Base-by-base conservation (phyloP, 2,113 vertebrate species). In the Malurus alboscapulatus region DNA sequence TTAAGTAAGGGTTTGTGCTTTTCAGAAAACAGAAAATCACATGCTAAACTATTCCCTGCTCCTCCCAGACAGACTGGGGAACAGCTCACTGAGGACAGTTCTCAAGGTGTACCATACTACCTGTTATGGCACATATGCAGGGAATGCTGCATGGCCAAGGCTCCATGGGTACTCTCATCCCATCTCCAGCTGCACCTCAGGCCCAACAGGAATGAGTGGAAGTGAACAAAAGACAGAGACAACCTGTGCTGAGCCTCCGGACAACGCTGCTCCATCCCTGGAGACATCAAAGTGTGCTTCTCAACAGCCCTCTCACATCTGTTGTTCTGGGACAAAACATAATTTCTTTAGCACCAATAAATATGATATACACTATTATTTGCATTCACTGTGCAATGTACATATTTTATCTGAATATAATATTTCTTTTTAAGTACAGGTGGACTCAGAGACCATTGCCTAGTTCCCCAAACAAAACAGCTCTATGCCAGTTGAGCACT, bases 111-210 rank as follows among this genome's bases (percentile, higher is more conserved):
- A 38, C 5, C 2, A 1, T 17, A 6, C 22, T 9, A 9, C 24
- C 22, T 51, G 10, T 12, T 91, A 42, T 34, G 44, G 32, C 19
- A 8, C 0, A 0, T 1, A 1, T 15, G 9, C 26, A 50, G 22
- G 14, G 27, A 36, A 50, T 54, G n/a, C 25, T 81, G 44, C 21
- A 5, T 3, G 29, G 40, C 36, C 36, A 71, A 72, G 45, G 24
- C 16, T 40, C 40, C 1, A 1, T 30, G 15, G 48, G 8, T 30
- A 10, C 36, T 17, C 18, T 38, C 8, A 4, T 57, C n/a, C 22
- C 24, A 19, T 30, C 30, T 76, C 36, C 71, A 83, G 29, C 25
- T 50, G 12, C 9, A 51, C 21, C 58, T 68, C 34, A 47, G 32
- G 14, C 13, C n/a, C 57, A 30, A 6, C 4, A 58, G 61, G 10